phyloP scores from a whole-genome alignment of 2,113 vertebrate genomes.

The Pagrus major region DNA sequence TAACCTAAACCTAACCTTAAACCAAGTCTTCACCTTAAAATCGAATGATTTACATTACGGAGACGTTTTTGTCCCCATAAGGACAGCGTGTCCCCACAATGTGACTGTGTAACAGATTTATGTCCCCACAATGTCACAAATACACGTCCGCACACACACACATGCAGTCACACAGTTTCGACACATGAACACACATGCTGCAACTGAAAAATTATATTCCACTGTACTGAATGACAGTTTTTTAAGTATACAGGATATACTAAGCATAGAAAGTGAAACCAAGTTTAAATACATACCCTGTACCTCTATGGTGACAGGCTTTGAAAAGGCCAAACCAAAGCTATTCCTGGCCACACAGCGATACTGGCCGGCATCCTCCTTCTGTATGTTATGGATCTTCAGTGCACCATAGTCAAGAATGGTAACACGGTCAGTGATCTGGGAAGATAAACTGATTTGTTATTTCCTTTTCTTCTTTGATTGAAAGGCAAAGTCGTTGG shows the following conservation, averaged over 20 bases:
- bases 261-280: background rate
- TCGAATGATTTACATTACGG: no score
- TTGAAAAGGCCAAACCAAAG: conserved; percentile 94
- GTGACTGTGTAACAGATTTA: no score
- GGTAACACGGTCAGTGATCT: conserved; percentile 91
- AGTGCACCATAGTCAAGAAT: conserved; percentile 93
- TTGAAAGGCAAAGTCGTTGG: background rate
- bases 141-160: no score
- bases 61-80: no score
- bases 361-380: conserved; percentile 95
- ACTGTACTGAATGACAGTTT: no score
- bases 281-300: conserved; percentile 84
- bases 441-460: background rate
- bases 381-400: conserved; percentile 95
- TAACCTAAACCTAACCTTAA: no score
- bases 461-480: background rate
- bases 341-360: conserved; percentile 96
- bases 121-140: no score
- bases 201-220: background rate
- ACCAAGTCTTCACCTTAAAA: no score
- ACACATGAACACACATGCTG: background rate
- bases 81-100: no score
- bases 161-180: conserved; percentile 16
- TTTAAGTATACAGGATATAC: background rate
- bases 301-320: conserved; percentile 90